Conservation (phyloP, 2,888 invertebrate species). For the Silvanus unidentatus region DNA sequence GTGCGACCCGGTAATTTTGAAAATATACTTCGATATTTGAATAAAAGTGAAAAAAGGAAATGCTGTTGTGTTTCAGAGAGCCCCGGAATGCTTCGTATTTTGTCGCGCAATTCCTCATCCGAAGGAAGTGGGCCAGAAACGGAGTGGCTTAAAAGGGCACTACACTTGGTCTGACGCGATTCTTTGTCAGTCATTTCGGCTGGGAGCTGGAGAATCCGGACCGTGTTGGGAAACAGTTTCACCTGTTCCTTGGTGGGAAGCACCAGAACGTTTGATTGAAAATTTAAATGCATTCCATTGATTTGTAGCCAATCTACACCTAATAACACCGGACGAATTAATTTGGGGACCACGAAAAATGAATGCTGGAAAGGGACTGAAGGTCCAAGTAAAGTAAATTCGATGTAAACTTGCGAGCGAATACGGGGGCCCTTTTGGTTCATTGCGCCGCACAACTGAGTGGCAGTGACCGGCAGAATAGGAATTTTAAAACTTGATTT, state of each 20-base stretch:
- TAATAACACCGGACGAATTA: not conserved
- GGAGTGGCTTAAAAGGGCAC: no score
- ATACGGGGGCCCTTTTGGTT: not conserved
- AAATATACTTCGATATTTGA: slow-evolving; percentile 11
- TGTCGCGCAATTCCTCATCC: no score
- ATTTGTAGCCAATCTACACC: not conserved
- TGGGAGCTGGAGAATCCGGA: no score
- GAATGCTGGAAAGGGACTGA: not conserved
- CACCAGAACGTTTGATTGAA: no score
- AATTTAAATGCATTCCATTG: not conserved
- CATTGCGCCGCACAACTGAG: not conserved
- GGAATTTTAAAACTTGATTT: not conserved
- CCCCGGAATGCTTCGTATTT: no score
- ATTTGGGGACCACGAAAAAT: not conserved
- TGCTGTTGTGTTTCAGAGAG: not conserved
- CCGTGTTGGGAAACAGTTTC: no score
- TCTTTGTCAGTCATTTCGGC: no score
- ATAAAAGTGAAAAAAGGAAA: not conserved
- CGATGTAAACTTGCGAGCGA: not conserved
- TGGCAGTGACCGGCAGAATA: not conserved
- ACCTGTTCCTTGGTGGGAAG: no score
- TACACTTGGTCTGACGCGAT: no score
- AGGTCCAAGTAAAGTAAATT: not conserved
- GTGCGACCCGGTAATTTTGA: slow-evolving; percentile 15
- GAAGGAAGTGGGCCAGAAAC: no score